phyloP scores from a whole-genome alignment of 2,888 invertebrate genomes.

The Lagria hirta region DNA sequence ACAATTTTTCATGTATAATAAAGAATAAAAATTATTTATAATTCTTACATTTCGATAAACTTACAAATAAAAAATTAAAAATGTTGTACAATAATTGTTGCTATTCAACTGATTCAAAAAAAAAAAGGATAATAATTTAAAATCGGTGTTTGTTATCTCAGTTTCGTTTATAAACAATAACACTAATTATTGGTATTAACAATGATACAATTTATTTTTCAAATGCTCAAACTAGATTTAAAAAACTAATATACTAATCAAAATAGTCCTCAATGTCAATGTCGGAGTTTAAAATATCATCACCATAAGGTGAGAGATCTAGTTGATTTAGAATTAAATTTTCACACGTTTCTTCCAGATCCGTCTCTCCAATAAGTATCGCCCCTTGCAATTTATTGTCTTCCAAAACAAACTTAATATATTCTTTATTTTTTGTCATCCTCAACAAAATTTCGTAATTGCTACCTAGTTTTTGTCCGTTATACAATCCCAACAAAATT shows the following conservation, averaged over 20 bases:
- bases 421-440: slow-evolving; percentile 77
- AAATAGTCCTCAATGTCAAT: slow-evolving; percentile 99
- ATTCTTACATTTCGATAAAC: too few species aligned
- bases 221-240: too few species aligned
- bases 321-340: slow-evolving; percentile 94
- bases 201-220: too few species aligned
- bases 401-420: slow-evolving; percentile 84
- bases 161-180: slow-evolving; percentile 1
- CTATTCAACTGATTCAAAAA: not conserved
- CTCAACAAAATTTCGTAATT: slow-evolving; percentile 84
- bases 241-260: too few species aligned
- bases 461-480: slow-evolving; percentile 82
- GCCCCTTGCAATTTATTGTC: slow-evolving; percentile 89
- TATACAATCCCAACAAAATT: slow-evolving; percentile 86
- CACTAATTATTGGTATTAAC: too few species aligned
- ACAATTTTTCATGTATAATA: too few species aligned
- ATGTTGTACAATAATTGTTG: too few species aligned
- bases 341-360: slow-evolving; percentile 96
- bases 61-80: too few species aligned
- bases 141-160: not conserved
- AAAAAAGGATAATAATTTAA: not conserved
- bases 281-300: slow-evolving; percentile 90
- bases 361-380: slow-evolving; percentile 94
- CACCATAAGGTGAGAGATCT: slow-evolving; percentile 84
- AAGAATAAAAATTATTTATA: too few species aligned